Conservation (phyloP, 2,113 vertebrate genomes). For the Camelus dromedarius region DNA sequence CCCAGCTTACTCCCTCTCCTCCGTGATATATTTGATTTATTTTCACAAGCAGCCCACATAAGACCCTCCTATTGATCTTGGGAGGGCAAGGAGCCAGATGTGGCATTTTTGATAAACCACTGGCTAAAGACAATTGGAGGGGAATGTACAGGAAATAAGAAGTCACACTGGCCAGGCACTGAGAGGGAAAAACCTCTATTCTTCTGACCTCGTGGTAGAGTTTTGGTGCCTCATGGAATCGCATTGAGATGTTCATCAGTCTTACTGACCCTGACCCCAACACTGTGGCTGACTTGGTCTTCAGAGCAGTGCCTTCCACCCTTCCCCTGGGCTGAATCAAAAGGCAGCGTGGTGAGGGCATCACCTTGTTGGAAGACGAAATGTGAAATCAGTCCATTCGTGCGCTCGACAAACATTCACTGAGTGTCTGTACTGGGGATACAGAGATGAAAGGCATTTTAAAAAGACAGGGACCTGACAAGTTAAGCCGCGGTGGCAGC, state of each 20-base stretch:
- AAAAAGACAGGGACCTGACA: background rate
- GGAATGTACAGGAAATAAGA: constrained; percentile 72
- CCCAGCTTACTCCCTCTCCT: constrained; percentile 64
- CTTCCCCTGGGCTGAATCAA: constrained; percentile 14
- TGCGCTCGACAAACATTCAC: background rate
- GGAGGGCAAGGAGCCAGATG: constrained; percentile 72
- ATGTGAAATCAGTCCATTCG: background rate
- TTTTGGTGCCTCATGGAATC: background rate
- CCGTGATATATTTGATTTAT: constrained; percentile 65
- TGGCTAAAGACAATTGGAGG: constrained; percentile 76
- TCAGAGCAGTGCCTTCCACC: background rate
- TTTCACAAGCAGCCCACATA: constrained; percentile 58
- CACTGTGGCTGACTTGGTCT: background rate
- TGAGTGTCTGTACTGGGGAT: background rate
- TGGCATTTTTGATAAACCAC: constrained; percentile 73
- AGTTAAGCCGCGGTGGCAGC: background rate
- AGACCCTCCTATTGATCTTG: constrained; percentile 72
- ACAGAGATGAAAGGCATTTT: background rate
- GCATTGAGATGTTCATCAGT: background rate
- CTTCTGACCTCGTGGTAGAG: background rate
- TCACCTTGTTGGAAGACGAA: constrained; percentile 29
- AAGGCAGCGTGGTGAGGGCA: constrained; percentile 2
- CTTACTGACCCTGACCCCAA: background rate
- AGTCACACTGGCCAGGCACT: constrained; percentile 52
- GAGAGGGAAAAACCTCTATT: constrained; percentile 56